phyloP scores from a whole-genome alignment of 2,797 vertebrate species.

The Calcarius lapponicus region DNA sequence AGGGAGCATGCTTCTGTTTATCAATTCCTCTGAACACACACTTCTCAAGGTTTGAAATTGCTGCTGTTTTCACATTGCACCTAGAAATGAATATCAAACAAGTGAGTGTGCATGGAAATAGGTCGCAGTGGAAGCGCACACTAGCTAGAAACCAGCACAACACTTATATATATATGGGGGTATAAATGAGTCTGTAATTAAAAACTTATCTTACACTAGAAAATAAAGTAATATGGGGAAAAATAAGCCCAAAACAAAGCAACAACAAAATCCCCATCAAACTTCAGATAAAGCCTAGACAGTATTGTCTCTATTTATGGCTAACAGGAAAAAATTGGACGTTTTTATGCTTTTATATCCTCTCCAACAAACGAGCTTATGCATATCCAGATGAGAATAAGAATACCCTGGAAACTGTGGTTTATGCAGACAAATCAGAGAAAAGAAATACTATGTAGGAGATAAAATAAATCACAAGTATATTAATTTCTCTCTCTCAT shows the following conservation, averaged over 20 bases:
- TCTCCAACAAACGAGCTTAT: not conserved
- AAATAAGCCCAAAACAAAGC: accelerated
- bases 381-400: not conserved
- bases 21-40: not conserved
- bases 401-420: not conserved
- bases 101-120: not conserved
- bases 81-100: not conserved
- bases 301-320: not conserved
- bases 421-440: not conserved
- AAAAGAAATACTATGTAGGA: not conserved
- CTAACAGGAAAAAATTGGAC: not conserved
- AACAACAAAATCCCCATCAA: not conserved
- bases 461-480: not conserved
- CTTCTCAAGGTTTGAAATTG: not conserved
- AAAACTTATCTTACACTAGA: not conserved
- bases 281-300: not conserved
- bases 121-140: not conserved
- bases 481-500: not conserved
- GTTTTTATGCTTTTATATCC: not conserved
- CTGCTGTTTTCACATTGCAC: not conserved
- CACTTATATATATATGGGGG: not conserved
- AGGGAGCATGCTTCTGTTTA: not conserved
- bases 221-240: not conserved
- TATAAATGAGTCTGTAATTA: not conserved
- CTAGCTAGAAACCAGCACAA: not conserved